These are phyloP conservation scores for Synanceia verrucosa DNA, from an alignment of 2,797 vertebrate species.

Conservation along the genomic window DNA sequence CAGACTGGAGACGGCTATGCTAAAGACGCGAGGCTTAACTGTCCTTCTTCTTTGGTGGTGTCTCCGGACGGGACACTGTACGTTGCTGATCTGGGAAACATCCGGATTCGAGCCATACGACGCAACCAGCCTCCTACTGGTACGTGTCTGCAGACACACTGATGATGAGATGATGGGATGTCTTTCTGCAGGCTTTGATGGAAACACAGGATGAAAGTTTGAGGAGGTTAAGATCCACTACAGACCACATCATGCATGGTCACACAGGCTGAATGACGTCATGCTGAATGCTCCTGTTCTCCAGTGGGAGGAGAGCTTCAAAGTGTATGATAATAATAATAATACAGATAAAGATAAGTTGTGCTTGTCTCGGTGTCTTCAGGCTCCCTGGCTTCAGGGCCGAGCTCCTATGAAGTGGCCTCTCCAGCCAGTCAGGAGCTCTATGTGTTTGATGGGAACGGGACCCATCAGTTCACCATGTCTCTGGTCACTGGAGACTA, in stretches of 20 bases:
- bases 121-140: slow-evolving; percentile 88
- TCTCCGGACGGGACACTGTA: slow-evolving; percentile 95
- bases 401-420: slow-evolving; percentile 93
- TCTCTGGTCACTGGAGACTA: slow-evolving; percentile 96
- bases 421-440: slow-evolving; percentile 95
- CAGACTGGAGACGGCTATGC: slow-evolving; percentile 95
- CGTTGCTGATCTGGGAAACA: slow-evolving; percentile 96
- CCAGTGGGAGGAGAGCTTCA: neutral
- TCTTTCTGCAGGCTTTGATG: no score
- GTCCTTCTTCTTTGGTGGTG: slow-evolving; percentile 94
- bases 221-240: neutral
- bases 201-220: neutral
- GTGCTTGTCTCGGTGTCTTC: slow-evolving; percentile 9
- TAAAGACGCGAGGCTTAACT: slow-evolving; percentile 93
- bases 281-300: no score
- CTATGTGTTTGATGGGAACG: slow-evolving; percentile 96
- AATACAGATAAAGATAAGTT: neutral
- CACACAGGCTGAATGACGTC: neutral
- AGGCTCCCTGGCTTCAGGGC: slow-evolving; percentile 83
- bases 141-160: slow-evolving; percentile 16
- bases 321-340: neutral
- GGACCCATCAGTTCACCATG: slow-evolving; percentile 96
- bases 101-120: slow-evolving; percentile 93
- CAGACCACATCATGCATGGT: neutral
- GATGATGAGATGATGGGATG: no score